phyloP scores from a whole-genome alignment of 1,140 invertebrate genomes.

The Pygmarrhopalites habei region DNA sequence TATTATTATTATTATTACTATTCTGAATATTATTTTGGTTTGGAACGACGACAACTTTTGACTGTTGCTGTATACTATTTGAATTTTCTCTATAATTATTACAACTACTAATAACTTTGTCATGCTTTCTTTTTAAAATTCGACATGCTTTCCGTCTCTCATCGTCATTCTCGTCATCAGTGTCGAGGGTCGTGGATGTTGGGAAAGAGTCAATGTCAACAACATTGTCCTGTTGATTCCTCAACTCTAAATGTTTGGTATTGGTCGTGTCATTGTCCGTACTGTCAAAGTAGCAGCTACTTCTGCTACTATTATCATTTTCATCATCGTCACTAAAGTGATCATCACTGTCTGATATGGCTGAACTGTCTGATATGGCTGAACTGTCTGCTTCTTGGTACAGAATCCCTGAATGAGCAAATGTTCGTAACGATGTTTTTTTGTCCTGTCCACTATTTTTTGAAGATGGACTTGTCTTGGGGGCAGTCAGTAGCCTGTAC shows the following conservation, averaged over 20 bases:
- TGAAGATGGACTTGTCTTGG: not conserved
- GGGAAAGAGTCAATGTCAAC: too few species aligned
- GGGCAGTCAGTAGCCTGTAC: not conserved
- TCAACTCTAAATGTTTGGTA: not conserved
- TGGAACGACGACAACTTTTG: too few species aligned
- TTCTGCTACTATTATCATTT: not conserved
- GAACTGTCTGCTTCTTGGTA: not conserved
- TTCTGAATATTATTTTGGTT: too few species aligned
- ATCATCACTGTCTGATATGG: not conserved
- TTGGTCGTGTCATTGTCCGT: not conserved
- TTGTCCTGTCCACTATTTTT: not conserved
- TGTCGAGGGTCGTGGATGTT: too few species aligned
- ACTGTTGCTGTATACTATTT: too few species aligned
- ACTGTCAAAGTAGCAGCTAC: not conserved
- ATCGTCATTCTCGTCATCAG: too few species aligned
- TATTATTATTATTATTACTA: too few species aligned
- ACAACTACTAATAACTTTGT: not conserved
- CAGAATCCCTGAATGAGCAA: not conserved
- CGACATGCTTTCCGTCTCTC: not conserved
- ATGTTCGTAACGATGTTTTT: not conserved
- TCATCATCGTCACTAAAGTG: not conserved
- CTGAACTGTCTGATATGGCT: not conserved
- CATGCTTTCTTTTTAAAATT: not conserved
- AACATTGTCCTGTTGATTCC: too few species aligned
- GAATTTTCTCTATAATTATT: not conserved